A percentile compares a stretch with the other conserved stretches of the same genome.
Conservation (phyloP, 2,113 vertebrate species). For the Microcebus jonahi region DNA sequence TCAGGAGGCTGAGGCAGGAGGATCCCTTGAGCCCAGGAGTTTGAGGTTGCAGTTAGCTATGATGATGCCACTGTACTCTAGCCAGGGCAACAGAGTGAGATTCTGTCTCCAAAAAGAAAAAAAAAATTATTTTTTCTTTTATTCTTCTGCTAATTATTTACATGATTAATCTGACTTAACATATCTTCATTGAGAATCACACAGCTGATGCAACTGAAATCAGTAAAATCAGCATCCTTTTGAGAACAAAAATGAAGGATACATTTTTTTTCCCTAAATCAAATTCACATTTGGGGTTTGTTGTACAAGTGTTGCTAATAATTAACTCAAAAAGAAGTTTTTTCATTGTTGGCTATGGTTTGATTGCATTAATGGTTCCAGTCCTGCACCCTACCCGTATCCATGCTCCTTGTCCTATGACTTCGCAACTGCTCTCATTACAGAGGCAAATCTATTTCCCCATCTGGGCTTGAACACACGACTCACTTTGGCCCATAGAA, state of each 20-base stretch:
- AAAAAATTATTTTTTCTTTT: neutral
- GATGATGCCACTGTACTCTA: too few relatives aligned
- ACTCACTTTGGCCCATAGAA: neutral
- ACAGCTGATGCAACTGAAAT: neutral
- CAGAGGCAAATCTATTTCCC: neutral
- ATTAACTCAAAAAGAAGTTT: neutral
- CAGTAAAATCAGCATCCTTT: neutral
- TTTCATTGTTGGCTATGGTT: neutral
- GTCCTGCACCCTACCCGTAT: neutral
- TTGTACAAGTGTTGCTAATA: neutral
- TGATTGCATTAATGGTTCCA: neutral
- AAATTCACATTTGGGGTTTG: conserved; percentile 31
- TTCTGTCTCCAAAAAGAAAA: too few relatives aligned
- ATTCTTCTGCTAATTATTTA: neutral
- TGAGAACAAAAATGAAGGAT: neutral
- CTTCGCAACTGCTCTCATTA: neutral
- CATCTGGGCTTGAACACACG: neutral
- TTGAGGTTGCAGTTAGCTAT: too few relatives aligned
- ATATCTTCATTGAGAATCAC: neutral
- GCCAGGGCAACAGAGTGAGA: too few relatives aligned
- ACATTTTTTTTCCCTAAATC: neutral
- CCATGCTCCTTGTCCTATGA: neutral
- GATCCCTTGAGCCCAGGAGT: too few relatives aligned
- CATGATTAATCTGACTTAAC: neutral
- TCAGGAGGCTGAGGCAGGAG: too few relatives aligned